Evolutionary conservation across 2,113 vertebrate species (phyloP), one percentile per base, ranked within the genome.

Genomic region (Carassius auratus): DNA sequence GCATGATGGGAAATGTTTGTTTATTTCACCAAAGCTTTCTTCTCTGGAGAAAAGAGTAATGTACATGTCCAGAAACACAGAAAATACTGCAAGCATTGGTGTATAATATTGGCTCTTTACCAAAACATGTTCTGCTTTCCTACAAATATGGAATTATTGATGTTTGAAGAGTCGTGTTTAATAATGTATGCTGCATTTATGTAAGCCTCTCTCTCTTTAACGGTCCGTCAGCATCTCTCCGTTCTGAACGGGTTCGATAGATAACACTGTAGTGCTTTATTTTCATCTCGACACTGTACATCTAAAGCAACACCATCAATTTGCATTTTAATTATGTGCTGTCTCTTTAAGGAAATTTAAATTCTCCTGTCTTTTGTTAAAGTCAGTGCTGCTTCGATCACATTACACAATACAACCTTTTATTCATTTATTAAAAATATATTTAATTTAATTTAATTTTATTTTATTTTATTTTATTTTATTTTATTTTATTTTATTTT

Each of bases 1-100:
- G 80, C 85, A 83, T 14, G 85, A 85, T 87, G 64, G 84, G 69
- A 85, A 85, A 84, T 62, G n/a, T 57, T 57, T 59, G 19, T 21
- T 8, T 59, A 3, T 21, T 19, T 6, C 21, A n/a, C 59, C 6
- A 38, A 38, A 38, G 26, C 26, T 26, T 26, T 26, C 26, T 26
- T 26, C 26, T 26, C 26, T 26, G 26, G 38, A 42, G 17, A 21
- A 42, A n/a, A n/a, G 19, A 75, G 23, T 17, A 17, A 19, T 5
- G 48, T 9, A 17, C 14, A 15, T 8, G 42, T 75, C 10, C 73
- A 75, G 14, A 14, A 23, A 38, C 38, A 45, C 26, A 8, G 21
- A 45, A 50, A 74, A 74, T 30, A 6, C 71, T 23, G 38, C 13
- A n/a, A 4, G 21, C 59, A n/a, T 23, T 15, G 17, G 7, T 57